phyloP scores from a whole-genome alignment of 2,888 invertebrate species.

The Amaurobius ferox region DNA sequence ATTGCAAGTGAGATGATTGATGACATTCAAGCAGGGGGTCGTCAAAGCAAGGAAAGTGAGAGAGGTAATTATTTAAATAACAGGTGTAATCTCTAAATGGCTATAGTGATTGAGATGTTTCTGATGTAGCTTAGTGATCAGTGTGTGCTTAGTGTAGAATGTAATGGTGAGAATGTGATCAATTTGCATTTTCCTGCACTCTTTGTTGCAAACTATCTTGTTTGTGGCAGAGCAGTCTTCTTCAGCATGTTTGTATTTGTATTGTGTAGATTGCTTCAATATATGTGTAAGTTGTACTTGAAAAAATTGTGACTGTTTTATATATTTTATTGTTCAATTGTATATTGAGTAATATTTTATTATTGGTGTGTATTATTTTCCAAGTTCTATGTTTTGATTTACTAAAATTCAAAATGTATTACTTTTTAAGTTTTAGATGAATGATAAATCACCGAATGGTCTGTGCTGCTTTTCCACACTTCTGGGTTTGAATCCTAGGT shows the following conservation, averaged over 20 bases:
- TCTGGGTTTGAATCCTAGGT: no score
- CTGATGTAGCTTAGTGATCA: slow-evolving; percentile 50
- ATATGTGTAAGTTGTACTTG: slow-evolving; percentile 11
- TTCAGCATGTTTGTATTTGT: slow-evolving; percentile 64
- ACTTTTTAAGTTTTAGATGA: no score
- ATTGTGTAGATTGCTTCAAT: slow-evolving; percentile 26
- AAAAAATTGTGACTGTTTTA: background rate
- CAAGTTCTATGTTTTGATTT: no score
- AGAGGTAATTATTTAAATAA: slow-evolving; percentile 73
- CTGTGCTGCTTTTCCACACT: no score
- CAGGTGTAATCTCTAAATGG: slow-evolving; percentile 60
- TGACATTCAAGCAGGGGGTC: slow-evolving; percentile 84
- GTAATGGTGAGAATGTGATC: slow-evolving; percentile 20
- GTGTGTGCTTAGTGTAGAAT: slow-evolving; percentile 36
- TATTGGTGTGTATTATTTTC: no score
- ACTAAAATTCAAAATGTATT: no score
- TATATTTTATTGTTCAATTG: no score
- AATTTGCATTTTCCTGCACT: slow-evolving; percentile 51
- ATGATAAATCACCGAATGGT: no score
- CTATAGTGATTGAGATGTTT: slow-evolving; percentile 52
- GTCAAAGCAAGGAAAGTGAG: slow-evolving; percentile 83
- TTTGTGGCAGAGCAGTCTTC: slow-evolving; percentile 64
- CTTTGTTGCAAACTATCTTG: slow-evolving; percentile 65
- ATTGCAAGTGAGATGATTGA: slow-evolving; percentile 97
- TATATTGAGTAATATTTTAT: no score